A percentile compares a stretch with the other conserved stretches of the same genome.
phyloP scores from a whole-genome alignment of 1,140 invertebrate genomes.

The Alviniconcha marisindica region DNA sequence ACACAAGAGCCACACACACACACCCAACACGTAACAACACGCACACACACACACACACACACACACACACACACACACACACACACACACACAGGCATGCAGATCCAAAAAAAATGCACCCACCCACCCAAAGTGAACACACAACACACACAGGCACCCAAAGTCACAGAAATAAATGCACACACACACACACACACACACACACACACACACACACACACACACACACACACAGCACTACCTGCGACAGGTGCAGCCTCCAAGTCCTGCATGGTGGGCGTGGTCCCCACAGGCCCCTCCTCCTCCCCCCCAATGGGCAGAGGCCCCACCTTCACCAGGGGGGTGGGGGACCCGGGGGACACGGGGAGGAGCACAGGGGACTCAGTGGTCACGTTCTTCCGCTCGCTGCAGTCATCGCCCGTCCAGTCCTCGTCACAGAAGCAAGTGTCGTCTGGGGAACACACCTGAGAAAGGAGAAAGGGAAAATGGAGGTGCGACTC shows the following conservation, averaged over 20 bases:
- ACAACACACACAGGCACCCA: not conserved
- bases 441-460: slow-evolving; percentile 95
- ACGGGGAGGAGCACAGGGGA: slow-evolving; percentile 11
- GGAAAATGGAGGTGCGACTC: too few relatives aligned
- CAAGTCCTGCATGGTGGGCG: slow-evolving; percentile 20
- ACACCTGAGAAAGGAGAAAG: slow-evolving; percentile 81
- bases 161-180: not conserved
- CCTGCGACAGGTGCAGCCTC: slow-evolving; percentile 39
- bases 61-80: slow-evolving; percentile 16
- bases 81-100: not conserved
- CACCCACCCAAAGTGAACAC: not conserved
- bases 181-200: not conserved
- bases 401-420: slow-evolving; percentile 90
- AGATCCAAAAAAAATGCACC: not conserved
- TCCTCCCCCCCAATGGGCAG: not conserved
- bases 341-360: not conserved
- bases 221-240: not conserved
- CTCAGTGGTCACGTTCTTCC: slow-evolving; percentile 67
- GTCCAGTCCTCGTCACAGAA: slow-evolving; percentile 93
- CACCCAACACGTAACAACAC: not conserved
- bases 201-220: not conserved
- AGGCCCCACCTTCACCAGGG: slow-evolving; percentile 29
- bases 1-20: too few relatives aligned
- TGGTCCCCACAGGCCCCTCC: not conserved
- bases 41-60: slow-evolving; percentile 14